These are phyloP conservation scores for Geodia barretti DNA, from an alignment of 37 sponge, comb jelly and placozoan species.

Conservation along the genomic window DNA sequence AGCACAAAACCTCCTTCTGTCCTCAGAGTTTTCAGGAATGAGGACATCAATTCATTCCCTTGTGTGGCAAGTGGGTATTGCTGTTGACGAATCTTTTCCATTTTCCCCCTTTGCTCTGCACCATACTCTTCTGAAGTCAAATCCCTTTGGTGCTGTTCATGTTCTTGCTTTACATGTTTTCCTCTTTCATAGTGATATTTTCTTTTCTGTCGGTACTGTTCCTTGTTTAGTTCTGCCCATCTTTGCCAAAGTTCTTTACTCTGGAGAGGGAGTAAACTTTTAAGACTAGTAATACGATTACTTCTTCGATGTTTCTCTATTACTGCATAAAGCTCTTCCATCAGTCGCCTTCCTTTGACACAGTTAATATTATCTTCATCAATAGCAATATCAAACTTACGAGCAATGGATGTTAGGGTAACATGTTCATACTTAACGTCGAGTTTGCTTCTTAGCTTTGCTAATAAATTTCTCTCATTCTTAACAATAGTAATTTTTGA, in stretches of 20 bases:
- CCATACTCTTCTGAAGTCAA: neutral
- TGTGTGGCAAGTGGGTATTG: neutral
- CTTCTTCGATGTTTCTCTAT: neutral
- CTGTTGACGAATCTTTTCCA: neutral
- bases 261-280: constrained; percentile 36
- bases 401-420: neutral
- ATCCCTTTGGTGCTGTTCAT: neutral
- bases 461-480: neutral
- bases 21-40: neutral
- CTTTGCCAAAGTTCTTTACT: constrained; percentile 18
- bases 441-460: neutral
- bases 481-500: neutral
- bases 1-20: neutral
- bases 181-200: no score
- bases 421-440: neutral
- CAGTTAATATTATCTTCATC: constrained; percentile 25
- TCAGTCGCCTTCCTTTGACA: neutral
- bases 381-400: constrained; percentile 8
- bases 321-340: neutral
- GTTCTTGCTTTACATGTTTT: no score
- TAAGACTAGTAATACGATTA: neutral
- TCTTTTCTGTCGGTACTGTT: constrained; percentile 8
- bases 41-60: neutral
- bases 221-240: constrained; percentile 30
- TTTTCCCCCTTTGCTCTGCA: neutral